phyloP scores from a whole-genome alignment of 1,140 invertebrate genomes.

The Trachymyrmex septentrionalis region DNA sequence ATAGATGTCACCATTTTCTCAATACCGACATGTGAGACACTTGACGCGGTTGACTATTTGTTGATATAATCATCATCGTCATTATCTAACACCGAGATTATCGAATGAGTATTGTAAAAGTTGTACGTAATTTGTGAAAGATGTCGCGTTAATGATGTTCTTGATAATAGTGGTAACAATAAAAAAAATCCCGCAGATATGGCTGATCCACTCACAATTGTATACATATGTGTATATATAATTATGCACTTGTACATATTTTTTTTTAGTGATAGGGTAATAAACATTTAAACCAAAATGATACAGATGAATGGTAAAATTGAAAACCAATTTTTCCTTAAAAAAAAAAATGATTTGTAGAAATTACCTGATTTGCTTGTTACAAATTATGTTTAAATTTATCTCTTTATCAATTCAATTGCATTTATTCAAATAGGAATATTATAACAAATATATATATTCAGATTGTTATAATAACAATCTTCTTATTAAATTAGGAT shows the following conservation, averaged over 20 bases:
- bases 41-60: neutral
- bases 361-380: neutral
- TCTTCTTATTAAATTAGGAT: neutral
- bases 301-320: neutral
- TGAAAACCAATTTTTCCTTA: too few species aligned
- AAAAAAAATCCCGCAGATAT: neutral
- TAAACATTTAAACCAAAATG: neutral
- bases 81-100: neutral
- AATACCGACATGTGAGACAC: neutral
- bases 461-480: neutral
- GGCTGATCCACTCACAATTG: neutral
- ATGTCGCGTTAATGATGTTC: constrained; percentile 17
- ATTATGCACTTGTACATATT: neutral
- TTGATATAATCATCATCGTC: neutral
- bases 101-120: neutral
- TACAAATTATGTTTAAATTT: too few species aligned
- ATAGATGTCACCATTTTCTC: neutral
- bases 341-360: neutral
- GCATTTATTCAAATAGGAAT: neutral
- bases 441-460: neutral
- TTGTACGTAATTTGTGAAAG: neutral
- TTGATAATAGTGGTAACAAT: too few species aligned
- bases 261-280: neutral
- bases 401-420: neutral
- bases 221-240: neutral